Evolutionary conservation across 92 coral and sea anemone genomes (phyloP), one percentile per base, ranked within the genome.

Genomic region (Hydrozoanthus gracilis): DNA sequence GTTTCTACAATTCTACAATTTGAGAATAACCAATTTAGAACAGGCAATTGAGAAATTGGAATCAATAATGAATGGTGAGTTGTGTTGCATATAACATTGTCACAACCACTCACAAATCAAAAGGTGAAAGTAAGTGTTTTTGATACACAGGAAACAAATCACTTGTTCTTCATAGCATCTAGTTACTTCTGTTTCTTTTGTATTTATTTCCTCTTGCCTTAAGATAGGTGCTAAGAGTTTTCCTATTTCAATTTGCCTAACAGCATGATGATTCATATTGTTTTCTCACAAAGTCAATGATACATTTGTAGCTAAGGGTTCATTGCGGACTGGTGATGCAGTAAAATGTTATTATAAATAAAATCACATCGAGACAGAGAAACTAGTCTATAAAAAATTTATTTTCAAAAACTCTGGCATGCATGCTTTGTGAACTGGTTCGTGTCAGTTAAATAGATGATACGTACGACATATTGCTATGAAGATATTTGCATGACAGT

Each of bases 141-240:
- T 9, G 9, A n/a, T 56, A 9, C 64, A 56, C 9, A 56, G 64
- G 64, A 56, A 56, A 56, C 64, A 56, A 9, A 9, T 56, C 64
- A 56, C 15, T 56, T 56, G 64, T 56, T 56, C 64, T 56, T n/a
- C 64, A 56, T 56, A 56, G 64, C 15, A 56, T 56, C n/a, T n/a
- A n/a, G n/a, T n/a, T n/a, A n/a, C 64, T 56, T 56, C 64, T 56
- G 64, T 56, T 56, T 56, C 64, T 56, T 56, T 56, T n/a, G 64
- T 56, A 56, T 56, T 56, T n/a, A 56, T 56, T 56, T 56, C 64
- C 15, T 56, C 64, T 56, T 56, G 64, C 64, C 64, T 56, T 56
- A 56, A 9, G 64, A 56, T 56, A 56, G 64, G 64, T 56, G 64
- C 64, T 56, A n/a, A 12, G 14, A 56, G 64, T 56, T 56, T 56